Evolutionary conservation across 2,888 invertebrate genomes (phyloP), one percentile per base, ranked within the genome.

Genomic region (Busseola fusca): DNA sequence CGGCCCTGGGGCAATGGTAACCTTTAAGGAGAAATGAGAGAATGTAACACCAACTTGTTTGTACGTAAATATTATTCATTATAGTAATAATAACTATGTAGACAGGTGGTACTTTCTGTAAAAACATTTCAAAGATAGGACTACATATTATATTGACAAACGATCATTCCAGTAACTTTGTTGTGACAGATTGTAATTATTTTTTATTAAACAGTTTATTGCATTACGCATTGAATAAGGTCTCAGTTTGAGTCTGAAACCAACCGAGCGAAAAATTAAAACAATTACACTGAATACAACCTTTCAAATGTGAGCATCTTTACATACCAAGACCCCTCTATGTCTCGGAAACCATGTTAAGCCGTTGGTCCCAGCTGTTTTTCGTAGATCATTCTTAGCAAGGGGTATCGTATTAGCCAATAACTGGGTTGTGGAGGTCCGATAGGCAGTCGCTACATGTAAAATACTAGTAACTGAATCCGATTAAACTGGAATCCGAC

Each of bases 21-120:
- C 6, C 1, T 63, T n/a, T 56, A 42, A 18, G 37, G 66, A 50
- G 16, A 52, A 63, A 71, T 60, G 69, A 52, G 62, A 59, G 18
- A 1, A 21, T 34, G 25, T 21, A 21, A 62, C 34, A 18, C 16
- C 25, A 25, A 21, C 14, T 45, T 72, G 16, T 10, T 60, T 58
- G 16, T 50, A 16, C 21, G 21, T 50, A 25, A 40, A 52, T 71
- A 52, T n/a, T 54, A 34, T 59, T 45, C 27, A 54, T 14, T n/a
- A 0, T 30, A 12, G 3, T 58, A 16, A 50, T n/a, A n/a, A n/a
- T n/a, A n/a, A n/a, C n/a, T 27, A 9, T 52, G 18, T 69, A 52
- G 1, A 25, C 27, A 60, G 27, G 14, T 72, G 60, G 10, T 34
- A 14, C 30, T 1, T 50, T 50, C 1, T 21, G 10, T 21, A 4